phyloP scores from a whole-genome alignment of 2,113 vertebrate species.

The Mesembrinibis cayennensis region DNA sequence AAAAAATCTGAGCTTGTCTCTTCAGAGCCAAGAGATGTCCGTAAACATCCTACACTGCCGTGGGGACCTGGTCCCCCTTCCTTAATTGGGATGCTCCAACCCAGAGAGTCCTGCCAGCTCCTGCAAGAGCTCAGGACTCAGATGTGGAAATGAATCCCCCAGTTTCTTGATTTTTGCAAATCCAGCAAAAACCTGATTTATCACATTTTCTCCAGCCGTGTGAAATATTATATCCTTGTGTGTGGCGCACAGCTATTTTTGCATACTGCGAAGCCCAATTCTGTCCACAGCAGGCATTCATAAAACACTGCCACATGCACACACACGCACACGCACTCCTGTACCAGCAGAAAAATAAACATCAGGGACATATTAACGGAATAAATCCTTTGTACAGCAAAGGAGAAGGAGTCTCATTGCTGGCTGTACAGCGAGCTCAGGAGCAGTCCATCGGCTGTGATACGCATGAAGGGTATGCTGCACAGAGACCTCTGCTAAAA shows the following conservation, averaged over 20 bases:
- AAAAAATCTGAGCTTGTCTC: background rate
- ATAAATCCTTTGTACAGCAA: slow-evolving; percentile 8
- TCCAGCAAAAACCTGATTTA: slow-evolving; percentile 25
- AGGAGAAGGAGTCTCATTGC: background rate
- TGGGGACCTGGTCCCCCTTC: background rate
- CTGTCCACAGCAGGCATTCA: slow-evolving; percentile 46
- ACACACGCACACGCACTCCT: accelerated
- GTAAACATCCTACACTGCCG: accelerated
- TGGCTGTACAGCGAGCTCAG: background rate
- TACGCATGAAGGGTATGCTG: background rate
- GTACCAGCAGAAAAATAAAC: slow-evolving; percentile 24
- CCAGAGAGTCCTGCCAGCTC: background rate
- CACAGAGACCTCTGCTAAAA: background rate
- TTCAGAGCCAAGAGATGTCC: background rate
- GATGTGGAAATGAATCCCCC: background rate
- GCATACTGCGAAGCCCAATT: slow-evolving; percentile 46
- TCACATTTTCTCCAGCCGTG: slow-evolving; percentile 4
- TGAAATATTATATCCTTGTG: slow-evolving; percentile 12
- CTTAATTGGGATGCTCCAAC: background rate
- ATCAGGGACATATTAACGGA: slow-evolving; percentile 5
- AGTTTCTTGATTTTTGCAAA: background rate
- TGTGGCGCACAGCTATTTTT: slow-evolving; percentile 19
- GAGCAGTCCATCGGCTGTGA: background rate
- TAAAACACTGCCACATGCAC: slow-evolving; percentile 31
- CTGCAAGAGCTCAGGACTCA: background rate